Base-by-base conservation (phyloP, 2,888 invertebrate genomes). In the Timandra comae region DNA sequence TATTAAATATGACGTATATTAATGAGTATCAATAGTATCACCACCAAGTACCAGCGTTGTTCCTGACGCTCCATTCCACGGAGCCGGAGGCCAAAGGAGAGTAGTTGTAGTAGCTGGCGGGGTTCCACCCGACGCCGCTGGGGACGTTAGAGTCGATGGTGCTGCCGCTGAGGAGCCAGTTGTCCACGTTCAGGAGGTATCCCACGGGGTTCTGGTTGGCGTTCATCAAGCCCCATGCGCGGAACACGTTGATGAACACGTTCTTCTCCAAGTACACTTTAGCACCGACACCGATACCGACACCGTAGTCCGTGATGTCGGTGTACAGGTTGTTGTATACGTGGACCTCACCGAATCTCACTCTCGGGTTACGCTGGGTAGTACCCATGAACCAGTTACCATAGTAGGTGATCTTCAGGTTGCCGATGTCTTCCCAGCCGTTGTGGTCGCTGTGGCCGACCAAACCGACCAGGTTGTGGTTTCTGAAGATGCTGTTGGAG, bases 301-400 rank as follows among this genome's bases (percentile, higher is more conserved):
- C 13, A 12, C 33, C 46, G 33, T 42, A 47, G 5, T 1, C 10
- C 0, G 0, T 22, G 0, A 41, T 13, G 28, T 47, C 42, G 1
- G 44, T 42, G 29, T 44, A 47, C 31, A 44, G 19, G 31, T 47
- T 47, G 37, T 47, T 47, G 0, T 42, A 10, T 1, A 47, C 6
- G 29, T 47, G 47, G 16, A 47, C 47, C 7, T 35, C 21, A 7
- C 42, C 47, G 6, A 7, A 43, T 19, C 47, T 38, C n/a, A 47
- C 44, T 9, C 34, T 35, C 0, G 47, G 47, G 19, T 37, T 37
- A 5, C 47, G 38, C 29, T 47, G 47, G 4, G 1, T 9, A 9
- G 29, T 31, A 0, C 44, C 44, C 7, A 5, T 24, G 33, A 34
- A 47, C 47, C 47, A 47, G 38, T 47, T 47, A 1, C 26, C 12